Base-by-base conservation (phyloP, 2,888 invertebrate genomes). In the Choreutis nemorana region DNA sequence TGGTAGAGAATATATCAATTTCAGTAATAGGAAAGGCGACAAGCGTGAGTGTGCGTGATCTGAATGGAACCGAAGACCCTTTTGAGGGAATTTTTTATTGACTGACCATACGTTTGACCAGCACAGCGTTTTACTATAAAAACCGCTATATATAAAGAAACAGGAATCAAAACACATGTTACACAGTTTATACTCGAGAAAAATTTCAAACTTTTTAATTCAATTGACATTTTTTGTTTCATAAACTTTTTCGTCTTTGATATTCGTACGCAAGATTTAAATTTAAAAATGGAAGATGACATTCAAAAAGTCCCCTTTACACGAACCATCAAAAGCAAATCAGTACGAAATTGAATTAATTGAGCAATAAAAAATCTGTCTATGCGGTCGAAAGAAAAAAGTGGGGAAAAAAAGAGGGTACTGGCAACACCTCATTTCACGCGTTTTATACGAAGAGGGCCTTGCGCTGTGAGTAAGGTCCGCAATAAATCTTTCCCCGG, bases 371-470 rank as follows among this genome's bases (percentile, higher is more conserved):
- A 66, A 63, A 63, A 61, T 51, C 58, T 58, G 61, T 49, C 49
- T 50, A 41, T 45, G 40, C 42, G 42, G 50, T 42, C 45, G 42
- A 44, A 41, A 44, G 39, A n/a, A 21, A 48, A 50, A 46, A 44
- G 47, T 44, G 42, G 37, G 38, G 36, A 40, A 45, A 50, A 49
- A 47, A 42, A 39, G 37, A 49, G 51, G 57, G 51, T 52, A 61
- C 49, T 48, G 60, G 70, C 58, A 68, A 70, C 72, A 75, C 71
- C 70, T 71, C 75, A 75, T 78, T 77, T 75, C 71, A 70, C 75
- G 75, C 75, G 58, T 64, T 71, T 72, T 71, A 71, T 66, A 50
- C 62, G 52, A 45, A 53, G 53, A 54, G 60, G 57, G 56, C 48
- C 50, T 43, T 36, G 35, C n/a, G 41, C 53, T 54, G 55, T 54